These are phyloP conservation scores for Aldrovandia affinis DNA, from an alignment of 2,797 vertebrate genomes.

Conservation along the genomic window DNA sequence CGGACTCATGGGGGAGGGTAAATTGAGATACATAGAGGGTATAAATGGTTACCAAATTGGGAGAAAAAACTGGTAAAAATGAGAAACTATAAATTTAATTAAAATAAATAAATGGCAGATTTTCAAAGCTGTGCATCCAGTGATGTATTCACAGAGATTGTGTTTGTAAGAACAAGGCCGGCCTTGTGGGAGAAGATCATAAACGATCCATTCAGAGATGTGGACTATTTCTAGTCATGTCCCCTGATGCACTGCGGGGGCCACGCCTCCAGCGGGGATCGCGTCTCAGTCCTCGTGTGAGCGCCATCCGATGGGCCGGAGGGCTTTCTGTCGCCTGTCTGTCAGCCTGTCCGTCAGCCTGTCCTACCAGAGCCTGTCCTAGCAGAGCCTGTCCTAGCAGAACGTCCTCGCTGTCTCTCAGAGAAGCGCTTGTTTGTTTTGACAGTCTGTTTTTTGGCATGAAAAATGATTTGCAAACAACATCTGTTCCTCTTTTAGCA, in stretches of 20 bases:
- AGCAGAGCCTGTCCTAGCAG: not conserved
- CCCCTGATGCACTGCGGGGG: not conserved
- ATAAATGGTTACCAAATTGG: too few relatives aligned
- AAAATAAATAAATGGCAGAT: not conserved
- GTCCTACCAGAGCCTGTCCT: not conserved
- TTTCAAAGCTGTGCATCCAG: not conserved
- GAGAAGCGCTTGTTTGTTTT: constrained; percentile 16
- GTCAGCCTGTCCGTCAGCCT: not conserved
- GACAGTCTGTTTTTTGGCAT: not conserved
- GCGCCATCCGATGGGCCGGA: too few relatives aligned
- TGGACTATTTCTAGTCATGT: not conserved
- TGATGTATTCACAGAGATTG: not conserved
- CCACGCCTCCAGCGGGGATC: not conserved
- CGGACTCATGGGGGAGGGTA: too few relatives aligned
- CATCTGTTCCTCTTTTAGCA: constrained; percentile 2
- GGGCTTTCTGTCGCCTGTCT: not conserved
- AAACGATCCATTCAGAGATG: not conserved
- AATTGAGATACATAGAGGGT: too few relatives aligned
- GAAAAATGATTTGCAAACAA: constrained; percentile 22
- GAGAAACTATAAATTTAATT: too few relatives aligned
- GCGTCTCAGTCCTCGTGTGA: too few relatives aligned
- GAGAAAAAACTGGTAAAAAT: too few relatives aligned
- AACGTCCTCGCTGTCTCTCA: not conserved
- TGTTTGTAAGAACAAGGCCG: not conserved
- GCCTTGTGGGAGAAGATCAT: not conserved